phyloP scores from a whole-genome alignment of 2,888 invertebrate genomes.

The Beris chalybata region DNA sequence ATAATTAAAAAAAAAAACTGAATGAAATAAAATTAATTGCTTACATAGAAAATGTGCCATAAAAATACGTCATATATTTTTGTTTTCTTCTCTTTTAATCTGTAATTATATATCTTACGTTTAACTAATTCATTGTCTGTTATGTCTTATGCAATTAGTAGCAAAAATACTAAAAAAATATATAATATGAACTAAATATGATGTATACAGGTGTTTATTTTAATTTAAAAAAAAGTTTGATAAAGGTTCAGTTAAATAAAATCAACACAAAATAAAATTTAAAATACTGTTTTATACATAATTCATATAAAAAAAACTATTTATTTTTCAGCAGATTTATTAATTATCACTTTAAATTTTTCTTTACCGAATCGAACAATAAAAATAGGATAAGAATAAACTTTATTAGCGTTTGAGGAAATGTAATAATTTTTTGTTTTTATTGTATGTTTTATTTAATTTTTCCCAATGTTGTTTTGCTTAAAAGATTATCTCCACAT shows the following conservation, averaged over 20 bases:
- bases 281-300: constrained; percentile 31
- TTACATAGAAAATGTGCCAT: constrained; percentile 37
- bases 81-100: constrained; percentile 7
- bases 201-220: constrained; percentile 16
- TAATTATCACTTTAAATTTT: constrained; percentile 22
- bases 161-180: constrained; percentile 32
- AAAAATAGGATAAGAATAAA: not conserved
- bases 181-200: constrained; percentile 11
- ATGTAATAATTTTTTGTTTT: no score
- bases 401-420: no score
- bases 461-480: no score
- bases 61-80: constrained; percentile 30
- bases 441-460: no score
- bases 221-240: constrained; percentile 5
- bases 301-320: not conserved
- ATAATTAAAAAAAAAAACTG: constrained; percentile 1
- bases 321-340: no score
- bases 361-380: constrained; percentile 16
- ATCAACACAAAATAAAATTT: constrained; percentile 24
- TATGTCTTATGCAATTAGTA: constrained; percentile 23
- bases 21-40: constrained; percentile 14
- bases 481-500: no score
- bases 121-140: constrained; percentile 29
- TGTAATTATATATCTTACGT: constrained; percentile 25
- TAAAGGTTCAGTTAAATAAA: constrained; percentile 20